Base-by-base conservation (phyloP, 2,113 vertebrate species). In the Semicossyphus pulcher region DNA sequence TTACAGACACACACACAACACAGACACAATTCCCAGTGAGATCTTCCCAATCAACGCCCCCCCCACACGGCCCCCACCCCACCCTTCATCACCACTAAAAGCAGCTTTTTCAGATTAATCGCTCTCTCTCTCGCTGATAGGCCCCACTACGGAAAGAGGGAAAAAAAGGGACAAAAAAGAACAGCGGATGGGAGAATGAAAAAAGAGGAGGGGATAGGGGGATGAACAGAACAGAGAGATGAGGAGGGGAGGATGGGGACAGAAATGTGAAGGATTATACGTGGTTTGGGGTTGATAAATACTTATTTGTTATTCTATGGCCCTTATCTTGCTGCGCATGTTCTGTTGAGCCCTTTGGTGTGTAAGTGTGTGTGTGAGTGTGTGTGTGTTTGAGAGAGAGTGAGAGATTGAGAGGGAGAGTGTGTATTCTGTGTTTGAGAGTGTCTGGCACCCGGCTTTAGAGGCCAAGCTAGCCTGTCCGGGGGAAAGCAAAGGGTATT, bases 71-170 rank as follows among this genome's bases (percentile, higher is more conserved):
- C 58, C 65, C 68, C 63, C 45, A 49, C 47, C 49, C 62, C 34
- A 61, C 78, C 78, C 74, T 45, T 59, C 72, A 72, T 78, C 76
- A 72, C 60, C 76, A 78, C 80, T 88, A 91, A 93, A 92, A 93
- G 90, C 92, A 88, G 91, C 90, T 91, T 92, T 90, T 82, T 84
- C 81, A 90, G 88, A 93, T 93, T 90, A 93, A 92, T 93, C 85
- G 72, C 86, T 75, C 66, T 52, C 76, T 76, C 82, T 71, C 83
- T 58, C 41, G 16, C 71, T 83, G 88, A 92, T 84, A 87, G 83
- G 73, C 83, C 78, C 60, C 69, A 37, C 82, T 77, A 89, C 56
- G 59, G 64, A 83, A 62, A 77, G 77, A 66, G 48, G 56, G 11
- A n/a, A 59, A 60, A 70, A 44, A 68, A 54, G 69, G 39, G 20